Percentiles rank a stretch among this genome's conserved stretches.
These are phyloP conservation scores for Urocolius indicus DNA, from an alignment of 2,113 vertebrate genomes.

Conservation along the genomic window DNA sequence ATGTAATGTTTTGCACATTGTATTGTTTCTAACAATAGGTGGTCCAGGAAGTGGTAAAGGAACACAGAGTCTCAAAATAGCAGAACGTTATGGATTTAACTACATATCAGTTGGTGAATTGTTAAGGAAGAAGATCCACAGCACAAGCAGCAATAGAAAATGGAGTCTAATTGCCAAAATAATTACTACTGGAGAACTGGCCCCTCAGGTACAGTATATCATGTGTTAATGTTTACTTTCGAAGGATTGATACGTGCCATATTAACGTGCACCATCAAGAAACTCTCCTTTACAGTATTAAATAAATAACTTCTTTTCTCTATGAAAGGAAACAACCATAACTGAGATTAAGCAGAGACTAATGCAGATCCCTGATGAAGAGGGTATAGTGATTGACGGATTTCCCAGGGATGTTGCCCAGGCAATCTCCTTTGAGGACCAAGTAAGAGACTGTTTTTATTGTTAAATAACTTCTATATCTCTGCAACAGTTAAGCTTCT, in stretches of 20 bases:
- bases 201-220: conserved; percentile 88
- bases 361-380: conserved; percentile 97
- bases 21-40: conserved; percentile 83
- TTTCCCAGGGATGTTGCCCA: conserved; percentile 97
- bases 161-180: conserved; percentile 99
- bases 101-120: conserved; percentile 96
- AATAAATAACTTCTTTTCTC: conserved; percentile 31
- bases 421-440: conserved; percentile 96
- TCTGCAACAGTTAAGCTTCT: conserved; percentile 1
- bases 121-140: conserved; percentile 96
- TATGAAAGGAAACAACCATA: conserved; percentile 95
- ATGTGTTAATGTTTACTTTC: neutral
- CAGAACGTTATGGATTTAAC: conserved; percentile 94
- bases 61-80: conserved; percentile 97
- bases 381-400: conserved; percentile 94
- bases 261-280: neutral
- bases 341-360: conserved; percentile 98
- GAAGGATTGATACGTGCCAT: neutral
- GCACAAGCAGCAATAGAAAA: conserved; percentile 95
- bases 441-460: conserved; percentile 82
- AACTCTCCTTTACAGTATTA: neutral
- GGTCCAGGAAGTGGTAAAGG: conserved; percentile 98
- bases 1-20: conserved; percentile 7
- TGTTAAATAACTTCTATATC: conserved; percentile 1
- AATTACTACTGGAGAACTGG: conserved; percentile 97